A percentile compares a stretch with the other conserved stretches of the same genome.
phyloP scores from a whole-genome alignment of 2,888 invertebrate genomes.

The Ectropis crepuscularia region DNA sequence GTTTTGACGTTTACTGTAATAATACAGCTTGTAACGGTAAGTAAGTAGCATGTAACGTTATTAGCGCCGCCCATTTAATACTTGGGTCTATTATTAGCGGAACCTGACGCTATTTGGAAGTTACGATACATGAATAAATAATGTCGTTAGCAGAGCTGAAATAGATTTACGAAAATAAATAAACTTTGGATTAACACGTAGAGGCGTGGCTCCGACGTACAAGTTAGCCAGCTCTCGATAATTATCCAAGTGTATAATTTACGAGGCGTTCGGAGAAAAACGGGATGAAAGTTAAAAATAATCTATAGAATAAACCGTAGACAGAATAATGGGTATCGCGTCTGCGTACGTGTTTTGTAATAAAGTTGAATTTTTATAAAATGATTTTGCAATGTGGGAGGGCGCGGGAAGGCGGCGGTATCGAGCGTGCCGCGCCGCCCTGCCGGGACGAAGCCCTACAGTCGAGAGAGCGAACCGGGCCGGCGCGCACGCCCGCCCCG shows the following conservation, averaged over 20 bases:
- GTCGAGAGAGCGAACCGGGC: slow-evolving; percentile 68
- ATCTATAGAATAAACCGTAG: slow-evolving; percentile 29
- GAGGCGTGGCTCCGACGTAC: slow-evolving; percentile 40
- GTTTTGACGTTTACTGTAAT: neutral
- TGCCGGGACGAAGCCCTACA: slow-evolving; percentile 77
- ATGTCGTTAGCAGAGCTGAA: slow-evolving; percentile 33
- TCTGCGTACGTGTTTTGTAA: slow-evolving; percentile 21
- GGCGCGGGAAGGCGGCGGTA: slow-evolving; percentile 79
- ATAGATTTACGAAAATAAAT: slow-evolving; percentile 45
- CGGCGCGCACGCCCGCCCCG: slow-evolving; percentile 63
- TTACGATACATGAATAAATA: slow-evolving; percentile 34
- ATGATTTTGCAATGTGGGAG: slow-evolving; percentile 68
- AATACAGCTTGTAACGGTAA: neutral
- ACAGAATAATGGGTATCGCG: slow-evolving; percentile 25
- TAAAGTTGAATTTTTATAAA: slow-evolving; percentile 28
- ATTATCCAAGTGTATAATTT: slow-evolving; percentile 41
- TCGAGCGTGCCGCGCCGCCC: slow-evolving; percentile 83
- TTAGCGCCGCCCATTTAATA: slow-evolving; percentile 6
- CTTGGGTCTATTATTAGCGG: slow-evolving; percentile 13
- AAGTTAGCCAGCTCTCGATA: slow-evolving; percentile 38
- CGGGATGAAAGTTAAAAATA: slow-evolving; percentile 32
- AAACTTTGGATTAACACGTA: slow-evolving; percentile 45
- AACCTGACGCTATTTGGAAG: slow-evolving; percentile 26
- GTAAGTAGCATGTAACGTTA: neutral
- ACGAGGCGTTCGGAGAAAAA: slow-evolving; percentile 28